Percentiles rank a stretch among this genome's conserved stretches.
Evolutionary conservation across 2,888 invertebrate species (phyloP).

Genomic region (Archips crataeganus): DNA sequence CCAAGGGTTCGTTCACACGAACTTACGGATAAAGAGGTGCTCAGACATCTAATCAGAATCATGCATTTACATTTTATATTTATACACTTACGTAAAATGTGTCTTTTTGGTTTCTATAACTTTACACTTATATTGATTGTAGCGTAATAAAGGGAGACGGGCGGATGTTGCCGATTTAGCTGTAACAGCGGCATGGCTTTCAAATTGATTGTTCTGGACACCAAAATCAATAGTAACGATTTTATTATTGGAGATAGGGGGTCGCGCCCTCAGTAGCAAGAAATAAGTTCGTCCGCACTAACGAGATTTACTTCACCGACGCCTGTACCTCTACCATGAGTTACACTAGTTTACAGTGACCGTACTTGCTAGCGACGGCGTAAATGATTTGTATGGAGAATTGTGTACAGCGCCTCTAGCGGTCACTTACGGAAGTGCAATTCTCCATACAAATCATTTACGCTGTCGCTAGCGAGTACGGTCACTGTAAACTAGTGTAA

Average conservation of each 20-base stretch:
- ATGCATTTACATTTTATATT: constrained; percentile 6
- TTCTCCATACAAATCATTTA: too few relatives aligned
- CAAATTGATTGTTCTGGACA: constrained; percentile 78
- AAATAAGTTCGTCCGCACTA: constrained; percentile 27
- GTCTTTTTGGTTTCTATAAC: constrained; percentile 23
- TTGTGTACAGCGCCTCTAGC: too few relatives aligned
- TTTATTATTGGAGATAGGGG: constrained; percentile 67
- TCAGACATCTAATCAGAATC: constrained; percentile 12
- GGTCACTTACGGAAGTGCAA: too few relatives aligned
- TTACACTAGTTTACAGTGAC: too few relatives aligned
- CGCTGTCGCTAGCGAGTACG: too few relatives aligned
- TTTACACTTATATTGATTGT: constrained; percentile 44
- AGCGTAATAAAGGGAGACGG: constrained; percentile 62
- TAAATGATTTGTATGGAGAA: too few relatives aligned
- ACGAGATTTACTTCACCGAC: constrained; percentile 33
- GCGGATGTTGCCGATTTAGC: constrained; percentile 81
- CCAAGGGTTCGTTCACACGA: constrained; percentile 11
- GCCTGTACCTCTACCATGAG: too few relatives aligned
- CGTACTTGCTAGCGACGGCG: too few relatives aligned
- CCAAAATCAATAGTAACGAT: constrained; percentile 81
- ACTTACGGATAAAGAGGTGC: background rate
- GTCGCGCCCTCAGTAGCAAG: constrained; percentile 55
- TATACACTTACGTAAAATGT: constrained; percentile 11
- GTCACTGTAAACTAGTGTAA: too few relatives aligned
- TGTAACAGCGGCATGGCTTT: constrained; percentile 65